Conservation (phyloP, 2,113 vertebrate genomes). For the Apaloderma vittatum region DNA sequence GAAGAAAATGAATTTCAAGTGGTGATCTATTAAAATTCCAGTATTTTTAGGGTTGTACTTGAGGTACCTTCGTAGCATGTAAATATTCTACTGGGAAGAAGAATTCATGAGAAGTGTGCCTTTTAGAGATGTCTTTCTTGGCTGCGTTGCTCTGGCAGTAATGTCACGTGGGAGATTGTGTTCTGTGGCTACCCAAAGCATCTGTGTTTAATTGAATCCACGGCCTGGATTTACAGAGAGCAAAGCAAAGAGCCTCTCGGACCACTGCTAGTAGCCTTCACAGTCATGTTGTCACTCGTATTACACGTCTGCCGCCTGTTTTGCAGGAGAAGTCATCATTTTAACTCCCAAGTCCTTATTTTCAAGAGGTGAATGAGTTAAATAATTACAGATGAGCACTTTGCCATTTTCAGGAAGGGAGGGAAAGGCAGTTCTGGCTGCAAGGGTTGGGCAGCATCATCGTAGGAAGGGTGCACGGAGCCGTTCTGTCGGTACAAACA, state of each 20-base stretch:
- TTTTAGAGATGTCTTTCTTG: background rate
- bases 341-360: background rate
- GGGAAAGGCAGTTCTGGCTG: background rate
- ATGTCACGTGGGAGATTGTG: background rate
- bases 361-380: background rate
- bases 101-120: background rate
- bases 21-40: background rate
- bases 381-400: background rate
- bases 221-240: background rate
- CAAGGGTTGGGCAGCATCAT: background rate
- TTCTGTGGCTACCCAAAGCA: background rate
- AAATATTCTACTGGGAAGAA: background rate
- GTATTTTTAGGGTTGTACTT: background rate
- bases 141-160: background rate
- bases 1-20: background rate
- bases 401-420: background rate
- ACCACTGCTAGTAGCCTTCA: background rate
- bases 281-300: rapidly evolving
- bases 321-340: background rate
- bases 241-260: background rate
- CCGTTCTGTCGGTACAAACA: rapidly evolving
- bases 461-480: too few relatives aligned
- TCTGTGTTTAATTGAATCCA: background rate
- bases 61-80: background rate
- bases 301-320: background rate